Conservation (phyloP, 2,888 invertebrate genomes). For the Raillietiella orientalis region DNA sequence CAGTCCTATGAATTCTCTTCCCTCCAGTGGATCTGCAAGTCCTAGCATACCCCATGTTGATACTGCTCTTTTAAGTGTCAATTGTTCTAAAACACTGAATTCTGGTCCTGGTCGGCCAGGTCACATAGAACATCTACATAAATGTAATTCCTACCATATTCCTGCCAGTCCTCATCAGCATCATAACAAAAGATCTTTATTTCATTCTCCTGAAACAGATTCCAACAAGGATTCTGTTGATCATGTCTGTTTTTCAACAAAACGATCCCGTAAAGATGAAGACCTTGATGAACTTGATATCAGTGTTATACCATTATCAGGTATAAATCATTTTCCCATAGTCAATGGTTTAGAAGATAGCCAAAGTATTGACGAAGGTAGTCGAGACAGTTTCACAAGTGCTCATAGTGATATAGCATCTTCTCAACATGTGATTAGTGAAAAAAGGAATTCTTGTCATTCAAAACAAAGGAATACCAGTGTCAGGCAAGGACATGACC, state of each 20-base stretch:
- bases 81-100: conserved; percentile 5
- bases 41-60: conserved; percentile 4
- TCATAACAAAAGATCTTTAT: not conserved
- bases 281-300: not conserved
- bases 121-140: not conserved
- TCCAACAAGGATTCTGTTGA: no score
- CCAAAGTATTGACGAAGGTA: conserved; percentile 8
- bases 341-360: not conserved
- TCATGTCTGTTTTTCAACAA: not conserved
- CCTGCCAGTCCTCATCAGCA: no score
- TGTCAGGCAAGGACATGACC: conserved; percentile 10
- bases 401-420: conserved; percentile 3
- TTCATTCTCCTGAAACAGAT: not conserved
- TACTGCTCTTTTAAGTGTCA: conserved; percentile 1
- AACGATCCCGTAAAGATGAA: not conserved
- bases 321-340: no score
- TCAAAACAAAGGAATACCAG: conserved; percentile 2
- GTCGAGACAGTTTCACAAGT: conserved; percentile 10
- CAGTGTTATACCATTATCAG: not conserved
- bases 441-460: not conserved
- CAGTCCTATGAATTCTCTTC: not conserved
- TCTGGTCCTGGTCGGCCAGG: not conserved
- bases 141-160: conserved; percentile 7
- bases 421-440: conserved; percentile 3
- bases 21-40: conserved; percentile 13